These are phyloP conservation scores for Hydroisotoma schaefferi DNA, from an alignment of 2,888 invertebrate species.

Conservation along the genomic window DNA sequence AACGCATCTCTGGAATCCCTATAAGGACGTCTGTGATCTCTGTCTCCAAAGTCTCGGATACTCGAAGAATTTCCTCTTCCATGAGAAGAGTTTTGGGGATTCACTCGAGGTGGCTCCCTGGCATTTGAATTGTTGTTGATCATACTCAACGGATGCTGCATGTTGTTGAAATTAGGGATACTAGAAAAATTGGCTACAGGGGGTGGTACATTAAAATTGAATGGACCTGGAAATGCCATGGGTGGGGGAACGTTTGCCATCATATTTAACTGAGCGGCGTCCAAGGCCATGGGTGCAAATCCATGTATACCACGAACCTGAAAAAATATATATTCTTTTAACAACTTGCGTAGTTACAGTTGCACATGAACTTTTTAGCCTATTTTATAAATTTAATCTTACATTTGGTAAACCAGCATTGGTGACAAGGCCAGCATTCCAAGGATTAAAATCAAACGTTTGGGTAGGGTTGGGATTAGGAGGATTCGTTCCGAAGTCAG, in stretches of 20 bases:
- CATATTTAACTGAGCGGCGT: neutral
- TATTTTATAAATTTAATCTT: no score
- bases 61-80: neutral
- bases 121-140: neutral
- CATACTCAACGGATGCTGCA: constrained; percentile 3
- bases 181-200: neutral
- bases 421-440: no score
- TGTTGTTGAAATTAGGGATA: constrained; percentile 14
- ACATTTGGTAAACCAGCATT: no score
- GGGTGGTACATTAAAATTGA: neutral
- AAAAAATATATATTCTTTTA: no score
- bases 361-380: no score
- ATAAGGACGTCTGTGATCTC: constrained; percentile 3
- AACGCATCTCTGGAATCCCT: neutral
- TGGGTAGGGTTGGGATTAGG: no score
- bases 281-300: no score
- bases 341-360: no score
- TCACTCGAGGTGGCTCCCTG: neutral
- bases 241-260: no score
- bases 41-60: constrained; percentile 5
- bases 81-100: neutral
- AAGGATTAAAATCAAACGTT: no score
- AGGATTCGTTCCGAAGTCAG: no score
- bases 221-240: neutral
- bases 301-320: no score